These are phyloP conservation scores for Hesperia comma DNA, from an alignment of 2,888 invertebrate genomes.

Conservation along the genomic window DNA sequence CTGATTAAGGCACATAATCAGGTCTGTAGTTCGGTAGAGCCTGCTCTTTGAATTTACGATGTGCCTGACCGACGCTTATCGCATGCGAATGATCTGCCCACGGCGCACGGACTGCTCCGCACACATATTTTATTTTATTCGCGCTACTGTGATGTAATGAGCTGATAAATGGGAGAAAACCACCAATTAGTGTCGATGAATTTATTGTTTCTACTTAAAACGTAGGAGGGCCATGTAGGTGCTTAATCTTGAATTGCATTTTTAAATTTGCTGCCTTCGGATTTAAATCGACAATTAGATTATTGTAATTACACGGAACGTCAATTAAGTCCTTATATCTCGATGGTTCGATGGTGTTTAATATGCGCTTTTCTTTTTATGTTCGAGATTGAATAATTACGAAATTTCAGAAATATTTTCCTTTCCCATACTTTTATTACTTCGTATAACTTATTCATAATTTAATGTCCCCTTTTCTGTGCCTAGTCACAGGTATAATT, in stretches of 20 bases:
- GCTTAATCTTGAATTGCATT: constrained; percentile 79
- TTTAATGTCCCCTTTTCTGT: constrained; percentile 45
- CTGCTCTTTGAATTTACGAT: constrained; percentile 83
- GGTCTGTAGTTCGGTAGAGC: constrained; percentile 80
- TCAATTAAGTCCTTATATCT: constrained; percentile 57
- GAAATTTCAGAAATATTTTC: neutral
- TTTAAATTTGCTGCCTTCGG: constrained; percentile 67
- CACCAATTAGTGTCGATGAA: constrained; percentile 85
- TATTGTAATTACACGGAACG: constrained; percentile 61
- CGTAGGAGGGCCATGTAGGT: constrained; percentile 78
- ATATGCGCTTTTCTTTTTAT: constrained; percentile 41
- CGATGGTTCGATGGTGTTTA: constrained; percentile 51
- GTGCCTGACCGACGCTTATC: constrained; percentile 83
- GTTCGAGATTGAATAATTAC: neutral
- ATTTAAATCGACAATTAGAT: constrained; percentile 71
- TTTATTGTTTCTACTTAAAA: constrained; percentile 84
- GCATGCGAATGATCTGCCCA: constrained; percentile 83
- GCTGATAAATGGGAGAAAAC: constrained; percentile 84
- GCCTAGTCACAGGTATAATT: constrained; percentile 29
- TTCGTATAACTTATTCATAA: constrained; percentile 15
- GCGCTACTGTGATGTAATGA: constrained; percentile 85
- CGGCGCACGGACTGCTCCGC: constrained; percentile 76
- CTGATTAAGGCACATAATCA: constrained; percentile 81
- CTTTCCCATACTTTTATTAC: too few species aligned
- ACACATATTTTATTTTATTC: constrained; percentile 84